A percentile compares a stretch with the other conserved stretches of the same genome.
phyloP scores from a whole-genome alignment of 2,888 invertebrate species.

The Homarus gammarus region DNA sequence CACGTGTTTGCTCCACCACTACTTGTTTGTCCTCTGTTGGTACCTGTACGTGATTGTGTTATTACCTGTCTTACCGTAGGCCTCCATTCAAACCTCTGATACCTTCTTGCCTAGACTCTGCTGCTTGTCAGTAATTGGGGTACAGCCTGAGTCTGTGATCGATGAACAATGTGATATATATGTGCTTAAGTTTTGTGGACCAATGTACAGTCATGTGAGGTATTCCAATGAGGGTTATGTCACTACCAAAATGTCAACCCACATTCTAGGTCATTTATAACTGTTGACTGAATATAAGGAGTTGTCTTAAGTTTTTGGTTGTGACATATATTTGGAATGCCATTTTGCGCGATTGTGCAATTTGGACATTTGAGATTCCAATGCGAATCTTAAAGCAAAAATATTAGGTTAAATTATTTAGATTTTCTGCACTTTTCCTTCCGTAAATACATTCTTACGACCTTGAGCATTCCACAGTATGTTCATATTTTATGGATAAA shows the following conservation, averaged over 20 bases:
- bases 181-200: constrained; percentile 61
- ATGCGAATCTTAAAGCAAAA: not conserved
- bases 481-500: not conserved
- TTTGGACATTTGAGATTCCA: not conserved
- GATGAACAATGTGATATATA: constrained; percentile 51
- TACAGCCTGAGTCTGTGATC: constrained; percentile 45
- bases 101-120: not conserved
- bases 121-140: not conserved
- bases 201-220: constrained; percentile 42
- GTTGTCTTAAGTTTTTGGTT: not conserved
- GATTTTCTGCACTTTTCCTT: constrained; percentile 15
- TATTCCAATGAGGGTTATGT: not conserved
- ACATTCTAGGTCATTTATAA: not conserved
- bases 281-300: not conserved
- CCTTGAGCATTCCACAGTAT: constrained; percentile 35
- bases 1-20: not conserved
- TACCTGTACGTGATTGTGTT: too few relatives aligned
- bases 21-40: not conserved
- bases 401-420: not conserved
- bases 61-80: not conserved
- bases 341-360: not conserved
- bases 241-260: not conserved
- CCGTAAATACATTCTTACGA: constrained; percentile 28
- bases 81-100: not conserved
- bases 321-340: not conserved